Base-by-base conservation (phyloP, 1,140 invertebrate species). In the Monomorium pharaonis region DNA sequence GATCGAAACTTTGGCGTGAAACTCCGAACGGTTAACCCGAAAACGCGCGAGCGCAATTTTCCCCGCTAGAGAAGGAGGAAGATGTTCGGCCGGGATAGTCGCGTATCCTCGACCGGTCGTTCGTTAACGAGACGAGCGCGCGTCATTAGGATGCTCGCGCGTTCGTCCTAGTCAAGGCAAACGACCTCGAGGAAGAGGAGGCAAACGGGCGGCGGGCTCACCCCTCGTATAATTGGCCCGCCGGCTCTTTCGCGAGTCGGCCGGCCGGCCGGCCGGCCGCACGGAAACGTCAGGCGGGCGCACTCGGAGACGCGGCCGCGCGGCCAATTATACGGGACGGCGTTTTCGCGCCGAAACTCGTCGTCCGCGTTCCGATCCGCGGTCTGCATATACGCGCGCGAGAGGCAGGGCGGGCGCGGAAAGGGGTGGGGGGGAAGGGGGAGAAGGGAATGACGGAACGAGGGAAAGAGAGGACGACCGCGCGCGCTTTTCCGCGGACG, bases 401-500 rank as follows among this genome's bases (percentile, higher is more conserved):
- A 30, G 21, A 16, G 49, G 49, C 4, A 4, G 49, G 49, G 2
- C 14, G 18, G 60, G 47, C 12, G 47, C 24, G 21, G 49, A 37
- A n/a, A 21, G 5, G 14, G 27, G 5, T 5, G 10, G 14, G 16
- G 10, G 24, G 14, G 16, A 24, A 30, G 16, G 74, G 60, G n/a
- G n/a, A 74, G 65, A n/a, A 3, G 27, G 14, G 18, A 12, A 12
- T 27, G 54, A 24, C 49, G 37, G 33, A n/a, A n/a, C n/a, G n/a
- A 42, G 47, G 49, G 80, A 54, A 89, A 70, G 51, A 77, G 54
- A 62, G 81, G 14, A 24, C 9, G 14, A 24, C 9, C 49, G 51
- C 69, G 63, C 84, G 85, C 63, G 80, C 81, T 90, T 90, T 90
- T 78, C 62, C 62, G 67, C 85, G 63, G 30, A 49, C 60, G 65